Percentiles rank a stretch among this genome's conserved stretches.
phyloP scores from a whole-genome alignment of 2,113 vertebrate genomes.

The Cottus gobio region DNA sequence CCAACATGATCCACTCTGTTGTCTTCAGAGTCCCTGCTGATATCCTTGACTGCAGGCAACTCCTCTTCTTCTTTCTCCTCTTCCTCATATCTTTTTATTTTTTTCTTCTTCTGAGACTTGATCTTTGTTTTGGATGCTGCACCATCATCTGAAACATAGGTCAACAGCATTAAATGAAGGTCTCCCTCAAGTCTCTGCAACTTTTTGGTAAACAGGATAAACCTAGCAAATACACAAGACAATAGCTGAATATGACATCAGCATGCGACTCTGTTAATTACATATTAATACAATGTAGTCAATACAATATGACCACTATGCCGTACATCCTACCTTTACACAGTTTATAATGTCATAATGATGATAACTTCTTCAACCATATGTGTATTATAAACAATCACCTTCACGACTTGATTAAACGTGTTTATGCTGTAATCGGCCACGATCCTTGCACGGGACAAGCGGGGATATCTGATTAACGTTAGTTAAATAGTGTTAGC shows the following conservation, averaged over 20 bases:
- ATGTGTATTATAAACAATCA: neutral
- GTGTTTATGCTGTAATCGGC: neutral
- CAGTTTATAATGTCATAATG: neutral
- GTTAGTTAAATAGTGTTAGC: accelerated
- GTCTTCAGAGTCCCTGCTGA: conserved; percentile 11
- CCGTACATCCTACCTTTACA: neutral
- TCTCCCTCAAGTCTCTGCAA: neutral
- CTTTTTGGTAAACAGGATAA: neutral
- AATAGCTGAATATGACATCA: neutral
- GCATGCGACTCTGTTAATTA: neutral
- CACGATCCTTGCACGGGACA: neutral
- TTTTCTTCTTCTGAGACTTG: conserved; percentile 63
- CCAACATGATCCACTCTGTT: neutral
- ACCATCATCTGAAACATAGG: conserved; percentile 42
- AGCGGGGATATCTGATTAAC: neutral
- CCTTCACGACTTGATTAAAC: neutral
- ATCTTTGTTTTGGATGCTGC: conserved; percentile 49
- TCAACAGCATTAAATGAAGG: neutral
- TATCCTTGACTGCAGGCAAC: neutral
- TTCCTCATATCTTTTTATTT: conserved; percentile 41
- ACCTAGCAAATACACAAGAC: neutral
- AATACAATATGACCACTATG: neutral
- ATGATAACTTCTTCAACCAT: neutral
- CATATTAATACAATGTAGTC: neutral
- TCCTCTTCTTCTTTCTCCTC: conserved; percentile 38